These are phyloP conservation scores for Limnephilus marmoratus DNA, from an alignment of 2,888 invertebrate species.

Conservation along the genomic window DNA sequence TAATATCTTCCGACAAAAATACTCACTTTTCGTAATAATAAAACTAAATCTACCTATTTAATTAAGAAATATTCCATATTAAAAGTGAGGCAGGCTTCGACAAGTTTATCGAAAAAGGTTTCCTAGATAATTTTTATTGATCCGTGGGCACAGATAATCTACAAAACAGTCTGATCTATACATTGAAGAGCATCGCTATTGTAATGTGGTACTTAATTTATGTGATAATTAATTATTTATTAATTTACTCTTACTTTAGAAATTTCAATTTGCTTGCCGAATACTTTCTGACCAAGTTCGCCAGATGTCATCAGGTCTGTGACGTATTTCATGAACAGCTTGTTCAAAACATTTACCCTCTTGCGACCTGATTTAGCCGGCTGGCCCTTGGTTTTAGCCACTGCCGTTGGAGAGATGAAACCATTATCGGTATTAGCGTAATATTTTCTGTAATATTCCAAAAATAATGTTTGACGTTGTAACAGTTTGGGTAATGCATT, in stretches of 20 bases:
- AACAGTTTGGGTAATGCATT: background rate
- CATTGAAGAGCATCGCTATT: too few species aligned
- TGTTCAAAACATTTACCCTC: slow-evolving; percentile 84
- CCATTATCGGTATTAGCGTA: slow-evolving; percentile 66
- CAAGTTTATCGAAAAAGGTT: background rate
- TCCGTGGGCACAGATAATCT: background rate
- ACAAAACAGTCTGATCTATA: background rate
- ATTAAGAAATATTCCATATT: too few species aligned
- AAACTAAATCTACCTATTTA: too few species aligned
- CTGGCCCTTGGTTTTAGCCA: slow-evolving; percentile 69
- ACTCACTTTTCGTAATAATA: too few species aligned
- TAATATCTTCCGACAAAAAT: too few species aligned
- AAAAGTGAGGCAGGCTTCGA: too few species aligned
- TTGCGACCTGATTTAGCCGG: slow-evolving; percentile 77
- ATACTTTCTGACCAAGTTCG: slow-evolving; percentile 72
- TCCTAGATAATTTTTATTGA: background rate
- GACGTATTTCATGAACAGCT: slow-evolving; percentile 88
- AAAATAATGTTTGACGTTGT: background rate
- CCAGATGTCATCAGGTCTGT: slow-evolving; percentile 88
- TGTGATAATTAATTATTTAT: background rate
- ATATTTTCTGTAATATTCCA: slow-evolving; percentile 71
- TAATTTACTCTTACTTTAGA: slow-evolving; percentile 75
- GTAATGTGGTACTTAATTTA: background rate
- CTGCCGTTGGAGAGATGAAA: slow-evolving; percentile 69
- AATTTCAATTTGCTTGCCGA: slow-evolving; percentile 83